Base-by-base conservation (phyloP, 2,797 vertebrate species). In the Gadopsis bispinosus region DNA sequence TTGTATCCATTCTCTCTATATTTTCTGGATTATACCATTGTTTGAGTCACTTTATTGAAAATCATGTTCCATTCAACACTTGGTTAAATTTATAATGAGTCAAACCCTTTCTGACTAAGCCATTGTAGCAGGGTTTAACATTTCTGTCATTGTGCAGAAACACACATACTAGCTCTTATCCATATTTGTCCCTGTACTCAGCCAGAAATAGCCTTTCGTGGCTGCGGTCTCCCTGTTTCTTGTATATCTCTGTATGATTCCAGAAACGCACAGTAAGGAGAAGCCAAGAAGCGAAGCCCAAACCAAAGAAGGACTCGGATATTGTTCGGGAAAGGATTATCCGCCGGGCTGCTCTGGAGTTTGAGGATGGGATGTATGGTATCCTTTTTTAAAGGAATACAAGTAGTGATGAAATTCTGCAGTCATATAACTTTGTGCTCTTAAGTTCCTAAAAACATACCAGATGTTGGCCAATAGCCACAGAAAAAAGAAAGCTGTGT, bases 361-460 rank as follows among this genome's bases (percentile, higher is more conserved):
- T 99, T 90, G 94, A 98, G 67, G 97, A 99, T 17, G 98, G 98
- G 88, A 99, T 99, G 98, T 99, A 98, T 67, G 98, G 98, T 99
- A 99, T 97, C 97, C 96, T 98, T 96, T 96, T 64, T 78, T 4
- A 75, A 39, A 69, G 29, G 16, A 68, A 54, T 5, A 11, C 22
- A 54, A 54, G 29, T 56, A 48, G 20, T 37, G 5, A 70, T 31
- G 20, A 37, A 58, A 73, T 74, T 4, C 58, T 3, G 5, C 17
- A 76, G 31, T 62, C 19, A n/a, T 22, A 50, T 45, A 50, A 20
- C 41, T 47, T 37, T 76, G 3, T 48, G 11, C 17, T 62, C 3
- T 31, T 31, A n/a, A 43, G 5, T 51, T 50, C 51, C 5, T 37
- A 51, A 69, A 78, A 26, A 11, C 37, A 53, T 56, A 67, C 5